These are phyloP conservation scores for Neoniphon sammara DNA, from an alignment of 2,797 vertebrate species.

Conservation along the genomic window DNA sequence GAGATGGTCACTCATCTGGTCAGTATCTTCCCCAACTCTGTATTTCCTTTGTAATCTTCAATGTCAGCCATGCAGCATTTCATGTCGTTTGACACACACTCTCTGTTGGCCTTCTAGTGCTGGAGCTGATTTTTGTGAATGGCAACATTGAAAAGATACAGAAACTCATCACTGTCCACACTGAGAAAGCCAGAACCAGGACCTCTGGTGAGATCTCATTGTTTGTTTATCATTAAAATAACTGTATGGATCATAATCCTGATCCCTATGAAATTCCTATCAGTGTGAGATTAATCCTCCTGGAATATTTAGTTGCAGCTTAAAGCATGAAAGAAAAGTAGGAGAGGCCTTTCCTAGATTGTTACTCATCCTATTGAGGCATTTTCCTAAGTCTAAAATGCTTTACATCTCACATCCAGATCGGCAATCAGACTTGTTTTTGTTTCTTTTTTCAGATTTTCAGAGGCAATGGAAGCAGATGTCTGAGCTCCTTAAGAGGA, in stretches of 20 bases:
- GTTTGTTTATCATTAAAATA: neutral
- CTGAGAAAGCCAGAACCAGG: conserved; percentile 1
- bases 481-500: conserved; percentile 16
- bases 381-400: too few relatives aligned
- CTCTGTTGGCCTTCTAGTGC: conserved; percentile 41
- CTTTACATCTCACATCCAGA: neutral
- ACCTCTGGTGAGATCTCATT: conserved; percentile 33
- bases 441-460: conserved; percentile 34
- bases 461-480: conserved; percentile 25
- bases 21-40: conserved; percentile 16
- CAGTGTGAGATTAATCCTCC: too few relatives aligned
- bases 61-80: neutral
- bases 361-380: too few relatives aligned
- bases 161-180: conserved; percentile 11
- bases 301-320: too few relatives aligned
- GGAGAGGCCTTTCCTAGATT: too few relatives aligned
- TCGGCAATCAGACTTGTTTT: neutral
- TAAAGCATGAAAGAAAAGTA: too few relatives aligned
- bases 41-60: neutral
- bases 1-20: neutral
- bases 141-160: conserved; percentile 10
- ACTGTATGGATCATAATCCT: too few relatives aligned
- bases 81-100: conserved; percentile 5
- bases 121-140: conserved; percentile 53
- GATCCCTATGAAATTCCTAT: too few relatives aligned